These are phyloP conservation scores for Drepana falcataria DNA, from an alignment of 2,888 invertebrate species.

Conservation along the genomic window DNA sequence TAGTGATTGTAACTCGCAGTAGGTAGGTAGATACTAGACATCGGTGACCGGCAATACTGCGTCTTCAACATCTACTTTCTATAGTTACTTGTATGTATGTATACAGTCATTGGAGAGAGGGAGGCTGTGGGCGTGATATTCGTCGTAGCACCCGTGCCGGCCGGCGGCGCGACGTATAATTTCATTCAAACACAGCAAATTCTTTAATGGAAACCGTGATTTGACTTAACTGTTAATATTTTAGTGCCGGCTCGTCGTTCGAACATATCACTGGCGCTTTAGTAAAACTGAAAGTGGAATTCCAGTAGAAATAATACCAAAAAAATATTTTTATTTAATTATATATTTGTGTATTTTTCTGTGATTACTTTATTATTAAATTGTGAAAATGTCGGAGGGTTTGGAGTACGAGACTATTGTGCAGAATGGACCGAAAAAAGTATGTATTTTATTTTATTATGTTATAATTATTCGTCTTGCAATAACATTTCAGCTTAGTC, in stretches of 20 bases:
- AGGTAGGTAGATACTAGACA: too few relatives aligned
- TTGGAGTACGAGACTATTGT: slow-evolving; percentile 82
- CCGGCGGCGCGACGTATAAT: slow-evolving; percentile 52
- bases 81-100: slow-evolving; percentile 34
- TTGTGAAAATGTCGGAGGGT: slow-evolving; percentile 74
- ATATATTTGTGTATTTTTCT: slow-evolving; percentile 41
- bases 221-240: slow-evolving; percentile 38
- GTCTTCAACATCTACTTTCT: slow-evolving; percentile 40
- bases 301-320: slow-evolving; percentile 42
- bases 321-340: slow-evolving; percentile 25
- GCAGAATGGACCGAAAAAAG: slow-evolving; percentile 82
- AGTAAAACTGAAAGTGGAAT: slow-evolving; percentile 26
- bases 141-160: slow-evolving; percentile 59
- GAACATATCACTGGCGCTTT: slow-evolving; percentile 32
- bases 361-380: slow-evolving; percentile 55
- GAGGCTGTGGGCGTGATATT: slow-evolving; percentile 70
- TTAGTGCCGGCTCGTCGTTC: slow-evolving; percentile 46
- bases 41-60: background rate
- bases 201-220: slow-evolving; percentile 58
- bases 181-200: slow-evolving; percentile 46
- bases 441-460: slow-evolving; percentile 49
- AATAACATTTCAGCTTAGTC: slow-evolving; percentile 25
- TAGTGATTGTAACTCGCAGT: slow-evolving; percentile 6
- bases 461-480: slow-evolving; percentile 11
- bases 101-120: slow-evolving; percentile 60